Conservation (phyloP, 2,888 invertebrate genomes). For the Mechanitis mazaeus region DNA sequence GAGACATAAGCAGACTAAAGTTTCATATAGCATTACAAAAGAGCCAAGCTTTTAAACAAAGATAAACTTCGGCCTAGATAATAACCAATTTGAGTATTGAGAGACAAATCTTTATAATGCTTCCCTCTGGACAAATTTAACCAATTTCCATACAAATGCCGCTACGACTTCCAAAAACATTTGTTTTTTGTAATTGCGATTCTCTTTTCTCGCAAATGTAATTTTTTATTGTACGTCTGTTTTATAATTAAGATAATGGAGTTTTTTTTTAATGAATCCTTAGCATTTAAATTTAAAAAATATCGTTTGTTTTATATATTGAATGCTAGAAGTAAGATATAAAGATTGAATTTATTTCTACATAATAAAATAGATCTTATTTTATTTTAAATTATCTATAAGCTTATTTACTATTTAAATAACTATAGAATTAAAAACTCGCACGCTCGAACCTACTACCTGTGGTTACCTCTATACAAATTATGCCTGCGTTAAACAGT, state of each 20-base stretch:
- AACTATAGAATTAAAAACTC: too few relatives aligned
- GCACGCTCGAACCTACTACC: too few relatives aligned
- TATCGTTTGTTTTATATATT: too few relatives aligned
- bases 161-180: conserved; percentile 14
- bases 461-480: too few relatives aligned
- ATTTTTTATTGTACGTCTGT: neutral
- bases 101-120: conserved; percentile 14
- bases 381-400: too few relatives aligned
- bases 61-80: neutral
- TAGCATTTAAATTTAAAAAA: neutral
- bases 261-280: neutral
- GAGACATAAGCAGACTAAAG: neutral
- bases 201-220: conserved; percentile 8
- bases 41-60: neutral
- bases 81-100: conserved; percentile 9
- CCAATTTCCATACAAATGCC: conserved; percentile 23
- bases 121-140: conserved; percentile 21
- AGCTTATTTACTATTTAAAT: too few relatives aligned
- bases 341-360: neutral
- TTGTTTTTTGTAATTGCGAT: conserved; percentile 17
- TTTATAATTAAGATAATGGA: neutral
- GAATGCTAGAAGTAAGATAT: too few relatives aligned
- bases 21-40: neutral
- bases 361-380: neutral
- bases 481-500: too few relatives aligned